A percentile compares a stretch with the other conserved stretches of the same genome.
Conservation (phyloP, 2,113 vertebrate genomes). For the Hippoglossus stenolepis region DNA sequence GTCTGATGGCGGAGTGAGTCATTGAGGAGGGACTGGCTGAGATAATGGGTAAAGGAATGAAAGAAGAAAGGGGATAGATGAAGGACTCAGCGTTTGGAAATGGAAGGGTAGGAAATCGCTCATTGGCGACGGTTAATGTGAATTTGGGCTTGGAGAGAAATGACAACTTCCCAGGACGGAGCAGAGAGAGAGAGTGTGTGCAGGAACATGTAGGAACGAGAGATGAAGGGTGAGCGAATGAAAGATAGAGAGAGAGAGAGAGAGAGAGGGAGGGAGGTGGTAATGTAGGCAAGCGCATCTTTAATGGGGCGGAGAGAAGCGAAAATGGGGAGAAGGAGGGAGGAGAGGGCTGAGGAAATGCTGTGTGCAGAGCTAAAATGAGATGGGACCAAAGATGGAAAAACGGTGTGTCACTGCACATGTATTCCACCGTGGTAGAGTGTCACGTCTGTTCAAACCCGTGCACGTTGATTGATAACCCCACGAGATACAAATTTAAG, state of each 20-base stretch:
- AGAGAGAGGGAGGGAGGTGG: constrained; percentile 24
- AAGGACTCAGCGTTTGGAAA: constrained; percentile 70
- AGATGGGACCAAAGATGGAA: constrained; percentile 9
- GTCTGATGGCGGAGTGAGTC: constrained; percentile 74
- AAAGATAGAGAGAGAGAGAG: neutral
- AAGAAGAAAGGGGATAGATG: constrained; percentile 74
- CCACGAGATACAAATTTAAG: constrained; percentile 15
- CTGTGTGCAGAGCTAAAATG: constrained; percentile 38
- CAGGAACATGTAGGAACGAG: constrained; percentile 16
- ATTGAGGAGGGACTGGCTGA: constrained; percentile 72
- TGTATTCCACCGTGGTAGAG: constrained; percentile 4
- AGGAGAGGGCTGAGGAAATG: constrained; percentile 38
- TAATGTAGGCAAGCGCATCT: constrained; percentile 67
- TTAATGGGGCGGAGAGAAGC: constrained; percentile 77
- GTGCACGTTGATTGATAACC: constrained; percentile 23
- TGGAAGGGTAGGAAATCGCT: constrained; percentile 69
- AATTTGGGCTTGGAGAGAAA: constrained; percentile 69
- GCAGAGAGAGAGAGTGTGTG: constrained; percentile 45
- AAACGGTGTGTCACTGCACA: constrained; percentile 36
- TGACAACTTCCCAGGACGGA: constrained; percentile 77
- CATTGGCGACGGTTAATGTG: constrained; percentile 71
- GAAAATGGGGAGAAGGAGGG: constrained; percentile 56
- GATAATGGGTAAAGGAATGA: constrained; percentile 78
- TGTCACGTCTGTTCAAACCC: constrained; percentile 25
- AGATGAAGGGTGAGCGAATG: constrained; percentile 45